Base-by-base conservation (phyloP, 2,113 vertebrate genomes). In the Anoplopoma fimbria region DNA sequence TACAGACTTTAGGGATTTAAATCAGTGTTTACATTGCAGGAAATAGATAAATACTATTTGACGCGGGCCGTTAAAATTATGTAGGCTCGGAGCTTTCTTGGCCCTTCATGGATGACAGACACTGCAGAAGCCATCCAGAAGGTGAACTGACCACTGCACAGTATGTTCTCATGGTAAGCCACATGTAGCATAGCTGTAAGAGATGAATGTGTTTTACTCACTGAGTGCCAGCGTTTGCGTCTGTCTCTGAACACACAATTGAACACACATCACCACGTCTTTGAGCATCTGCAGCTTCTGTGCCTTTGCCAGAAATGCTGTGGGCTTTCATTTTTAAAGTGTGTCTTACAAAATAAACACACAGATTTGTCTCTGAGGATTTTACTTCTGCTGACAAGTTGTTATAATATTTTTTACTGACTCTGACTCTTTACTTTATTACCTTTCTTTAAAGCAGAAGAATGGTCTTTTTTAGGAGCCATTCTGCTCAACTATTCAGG, bases 21-120 rank as follows among this genome's bases (percentile, higher is more conserved):
- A 87, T 79, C 33, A 57, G 67, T 76, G 83, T 92, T 91, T 90
- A 73, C 81, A 33, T 73, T 69, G 69, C 83, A 79, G 89, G 84
- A 89, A 87, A 65, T 0, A 69, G 73, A 89, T 75, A 87, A 87
- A 83, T 84, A 79, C 51, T 82, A n/a, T 84, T 65, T 61, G 72
- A 85, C 84, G 67, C 0, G 34, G 47, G 27, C 45, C 45, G 53
- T 81, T 85, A 75, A 90, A 84, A 61, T 69, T 34, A 84, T 70
- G 53, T 6, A 76, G 4, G 19, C 29, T 21, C 34, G n/a, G 60
- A 25, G 72, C 25, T 60, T 17, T 42, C 34, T 15, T 17, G 4
- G 51, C 29, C 63, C 58, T 36, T 67, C 33, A 31, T 33, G 63
- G 69, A 63, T 23, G 75, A 80, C 67, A 49, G 79, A 53, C 19